Base-by-base conservation (phyloP, 1,140 invertebrate genomes). In the Meloidogyne exigua region DNA sequence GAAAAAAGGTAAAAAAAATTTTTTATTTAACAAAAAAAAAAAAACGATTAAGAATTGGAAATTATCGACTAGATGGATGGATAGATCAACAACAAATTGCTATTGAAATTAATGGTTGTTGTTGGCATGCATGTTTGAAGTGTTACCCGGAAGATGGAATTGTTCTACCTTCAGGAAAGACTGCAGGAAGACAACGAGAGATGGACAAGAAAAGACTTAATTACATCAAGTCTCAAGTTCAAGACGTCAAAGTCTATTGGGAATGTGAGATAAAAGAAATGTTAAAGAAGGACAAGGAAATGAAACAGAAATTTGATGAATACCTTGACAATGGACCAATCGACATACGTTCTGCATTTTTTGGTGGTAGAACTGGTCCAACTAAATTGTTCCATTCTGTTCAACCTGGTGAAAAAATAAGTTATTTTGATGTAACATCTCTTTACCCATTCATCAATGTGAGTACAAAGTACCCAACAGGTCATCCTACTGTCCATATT, bases 231-330 rank as follows among this genome's bases (percentile, higher is more conserved):
- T 39, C 18, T 12, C 49, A 73, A 18, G 11, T 73, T 18, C 2
- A 23, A 13, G 39, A 44, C 2, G 23, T 73, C 1, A 39, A 73
- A 15, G 15, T 68, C 2, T 64, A 23, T 39, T 73, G 72, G 72
- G 72, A 73, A 49, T 73, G 72, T 67, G 72, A 73, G 10, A 73
- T 73, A 12, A 12, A 7, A 15, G 11, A 67, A 13, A 63, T 63
- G 72, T 4, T 73, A 3, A 32, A 70, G 15, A 18, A 23, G 18
- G 32, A 39, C 32, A 36, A 23, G 0, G 72, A 73, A 71, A 73
- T 73, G 65, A 67, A 7, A n/a, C 1, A 67, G 21, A 67, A 15
- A 18, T 67, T 67, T 28, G 7, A 67, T 2, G 5, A 28, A 2
- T 44, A 62, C 5, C 13, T 57, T 5, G 70, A 72, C 25, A 11